Evolutionary conservation across 2,888 invertebrate genomes (phyloP), one percentile per base, ranked within the genome.

Genomic region (Netelia melanura): DNA sequence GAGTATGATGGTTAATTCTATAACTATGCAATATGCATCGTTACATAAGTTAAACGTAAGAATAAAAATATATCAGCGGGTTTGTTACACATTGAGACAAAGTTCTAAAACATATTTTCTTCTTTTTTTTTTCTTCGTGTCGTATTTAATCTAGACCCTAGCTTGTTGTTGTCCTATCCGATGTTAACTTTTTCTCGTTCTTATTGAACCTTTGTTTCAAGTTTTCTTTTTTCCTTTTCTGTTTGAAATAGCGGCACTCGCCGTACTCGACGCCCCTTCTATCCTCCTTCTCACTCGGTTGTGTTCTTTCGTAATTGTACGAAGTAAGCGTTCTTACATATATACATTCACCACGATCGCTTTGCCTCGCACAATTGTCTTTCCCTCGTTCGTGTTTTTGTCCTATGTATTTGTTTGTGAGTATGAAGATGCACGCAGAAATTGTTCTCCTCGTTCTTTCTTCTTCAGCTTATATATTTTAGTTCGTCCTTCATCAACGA

Each of bases 281-380:
- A 43, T 81, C 62, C 77, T 17, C 70, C 56, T 86, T 86, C 62
- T 70, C 70, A 74, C 75, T 68, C 30, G 71, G 30, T 82, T 83
- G 82, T 86, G 65, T 83, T 86, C 44, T 80, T 83, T 84, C 85
- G 79, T 85, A 84, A 81, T 87, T 88, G 87, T 89, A 90, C 89
- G 81, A 80, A 89, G 89, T 90, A 86, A 90, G 89, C 88, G 90
- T 91, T 89, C 89, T 90, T 92, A 92, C 92, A 93, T 93, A 93
- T 93, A 90, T 92, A 93, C 92, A 93, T 90, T 90, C 89, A 90
- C 89, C 14, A 48, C 64, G 88, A 89, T 88, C 88, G 86, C 86
- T 87, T 78, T 88, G 88, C 89, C 87, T 87, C 88, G 89, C 90
- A 87, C 87, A 88, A 88, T 85, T 85, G 30, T 88, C 88, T 87